Conservation (phyloP, 2,113 vertebrate genomes). For the Rana temporaria region DNA sequence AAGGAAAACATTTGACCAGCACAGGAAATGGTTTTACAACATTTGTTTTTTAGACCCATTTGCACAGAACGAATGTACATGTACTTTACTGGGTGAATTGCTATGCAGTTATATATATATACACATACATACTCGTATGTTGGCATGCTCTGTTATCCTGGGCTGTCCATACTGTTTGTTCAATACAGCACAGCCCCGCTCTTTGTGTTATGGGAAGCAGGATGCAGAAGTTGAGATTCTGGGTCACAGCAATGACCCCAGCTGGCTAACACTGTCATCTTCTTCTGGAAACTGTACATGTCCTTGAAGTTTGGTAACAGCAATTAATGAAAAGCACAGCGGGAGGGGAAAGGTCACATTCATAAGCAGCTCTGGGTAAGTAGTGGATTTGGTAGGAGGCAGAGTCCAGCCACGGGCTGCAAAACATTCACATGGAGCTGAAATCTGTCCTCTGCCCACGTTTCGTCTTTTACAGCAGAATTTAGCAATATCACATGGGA, state of each 20-base stretch:
- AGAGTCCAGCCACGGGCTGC: neutral
- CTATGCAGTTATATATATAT: too few relatives aligned
- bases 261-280: conserved; percentile 62
- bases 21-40: too few relatives aligned
- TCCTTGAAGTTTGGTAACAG: conserved; percentile 63
- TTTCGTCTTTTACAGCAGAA: too few relatives aligned
- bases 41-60: too few relatives aligned
- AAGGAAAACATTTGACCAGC: too few relatives aligned
- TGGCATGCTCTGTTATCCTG: too few relatives aligned
- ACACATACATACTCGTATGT: too few relatives aligned
- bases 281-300: conserved; percentile 64
- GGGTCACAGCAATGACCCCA: conserved; percentile 59
- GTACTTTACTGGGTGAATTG: too few relatives aligned
- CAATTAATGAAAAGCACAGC: conserved; percentile 59
- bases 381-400: neutral
- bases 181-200: neutral
- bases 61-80: too few relatives aligned
- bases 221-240: conserved; percentile 61
- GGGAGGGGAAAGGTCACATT: conserved; percentile 64
- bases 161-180: neutral
- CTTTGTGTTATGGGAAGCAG: conserved; percentile 47
- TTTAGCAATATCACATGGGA: too few relatives aligned
- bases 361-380: conserved; percentile 2
- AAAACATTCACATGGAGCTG: neutral
- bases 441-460: too few relatives aligned